phyloP scores from a whole-genome alignment of 2,113 vertebrate genomes.

The Sigmodon hispidus region DNA sequence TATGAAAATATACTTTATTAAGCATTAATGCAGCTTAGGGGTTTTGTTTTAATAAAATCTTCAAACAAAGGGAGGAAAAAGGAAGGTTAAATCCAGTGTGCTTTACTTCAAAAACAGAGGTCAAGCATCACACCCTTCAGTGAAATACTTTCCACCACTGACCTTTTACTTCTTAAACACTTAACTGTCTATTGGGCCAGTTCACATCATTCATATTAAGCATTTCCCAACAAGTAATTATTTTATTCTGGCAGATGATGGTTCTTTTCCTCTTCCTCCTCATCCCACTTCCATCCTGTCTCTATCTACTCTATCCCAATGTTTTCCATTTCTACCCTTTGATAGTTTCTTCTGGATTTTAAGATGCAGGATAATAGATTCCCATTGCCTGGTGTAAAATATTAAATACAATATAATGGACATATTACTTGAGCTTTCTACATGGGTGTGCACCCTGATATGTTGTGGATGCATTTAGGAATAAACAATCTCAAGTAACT shows the following conservation, averaged over 20 bases:
- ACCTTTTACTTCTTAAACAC: constrained; percentile 9
- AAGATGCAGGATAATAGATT: not conserved
- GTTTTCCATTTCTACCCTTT: not conserved
- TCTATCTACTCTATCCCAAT: not conserved
- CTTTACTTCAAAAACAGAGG: constrained; percentile 68
- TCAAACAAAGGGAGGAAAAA: constrained; percentile 23
- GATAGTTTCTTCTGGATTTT: not conserved
- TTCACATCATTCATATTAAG: not conserved
- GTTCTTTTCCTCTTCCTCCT: not conserved
- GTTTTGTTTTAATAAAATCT: constrained; percentile 68
- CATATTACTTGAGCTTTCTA: not conserved
- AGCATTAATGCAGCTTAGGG: constrained; percentile 59
- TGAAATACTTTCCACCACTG: not conserved
- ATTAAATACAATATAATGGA: not conserved
- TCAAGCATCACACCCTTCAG: constrained; percentile 43
- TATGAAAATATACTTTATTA: constrained; percentile 69
- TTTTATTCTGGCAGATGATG: not conserved
- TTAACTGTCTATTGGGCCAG: constrained; percentile 3
- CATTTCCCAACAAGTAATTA: not conserved
- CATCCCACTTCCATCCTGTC: not conserved
- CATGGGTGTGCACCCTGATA: not conserved
- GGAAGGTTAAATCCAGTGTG: constrained; percentile 46
- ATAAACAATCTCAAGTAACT: not conserved
- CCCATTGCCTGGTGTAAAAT: not conserved
- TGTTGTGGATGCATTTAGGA: not conserved